phyloP scores from a whole-genome alignment of 1,140 invertebrate species.

The Glomeris maerens region DNA sequence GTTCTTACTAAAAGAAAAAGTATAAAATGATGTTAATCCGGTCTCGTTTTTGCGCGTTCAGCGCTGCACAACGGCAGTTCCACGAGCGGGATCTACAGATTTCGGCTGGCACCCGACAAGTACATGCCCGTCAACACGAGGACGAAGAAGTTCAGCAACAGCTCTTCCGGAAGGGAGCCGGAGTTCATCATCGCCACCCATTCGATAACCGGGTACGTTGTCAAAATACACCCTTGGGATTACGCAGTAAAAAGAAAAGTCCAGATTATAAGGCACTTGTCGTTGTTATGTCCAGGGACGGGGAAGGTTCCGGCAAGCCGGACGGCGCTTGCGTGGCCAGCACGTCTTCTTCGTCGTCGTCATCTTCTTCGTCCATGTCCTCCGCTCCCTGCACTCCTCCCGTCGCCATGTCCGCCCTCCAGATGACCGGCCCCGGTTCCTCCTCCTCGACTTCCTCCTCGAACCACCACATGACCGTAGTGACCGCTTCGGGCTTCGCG shows the following conservation, averaged over 20 bases:
- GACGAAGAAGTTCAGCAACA: conserved; percentile 64
- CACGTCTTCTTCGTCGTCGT: conserved; percentile 2
- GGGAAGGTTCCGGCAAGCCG: background rate
- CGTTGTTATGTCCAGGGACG: no score
- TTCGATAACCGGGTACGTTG: conserved; percentile 50
- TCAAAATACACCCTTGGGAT: no score
- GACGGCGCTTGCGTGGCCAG: conserved; percentile 1
- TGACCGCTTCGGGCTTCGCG: no score
- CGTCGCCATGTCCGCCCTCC: no score
- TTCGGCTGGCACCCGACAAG: conserved; percentile 56
- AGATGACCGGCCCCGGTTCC: no score
- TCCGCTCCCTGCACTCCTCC: conserved; percentile 2
- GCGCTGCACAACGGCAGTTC: conserved; percentile 48
- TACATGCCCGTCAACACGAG: conserved; percentile 74
- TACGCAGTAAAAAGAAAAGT: no score
- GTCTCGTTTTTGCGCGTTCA: background rate
- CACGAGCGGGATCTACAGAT: conserved; percentile 58
- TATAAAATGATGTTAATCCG: no score
- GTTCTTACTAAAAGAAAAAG: no score
- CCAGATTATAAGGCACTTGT: no score
- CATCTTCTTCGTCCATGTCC: conserved; percentile 7
- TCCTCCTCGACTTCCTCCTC: no score
- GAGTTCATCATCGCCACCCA: conserved; percentile 87
- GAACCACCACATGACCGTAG: no score
- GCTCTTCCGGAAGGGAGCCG: conserved; percentile 44